Conservation (phyloP, 2,113 vertebrate species). For the Alligator mississippiensis region DNA sequence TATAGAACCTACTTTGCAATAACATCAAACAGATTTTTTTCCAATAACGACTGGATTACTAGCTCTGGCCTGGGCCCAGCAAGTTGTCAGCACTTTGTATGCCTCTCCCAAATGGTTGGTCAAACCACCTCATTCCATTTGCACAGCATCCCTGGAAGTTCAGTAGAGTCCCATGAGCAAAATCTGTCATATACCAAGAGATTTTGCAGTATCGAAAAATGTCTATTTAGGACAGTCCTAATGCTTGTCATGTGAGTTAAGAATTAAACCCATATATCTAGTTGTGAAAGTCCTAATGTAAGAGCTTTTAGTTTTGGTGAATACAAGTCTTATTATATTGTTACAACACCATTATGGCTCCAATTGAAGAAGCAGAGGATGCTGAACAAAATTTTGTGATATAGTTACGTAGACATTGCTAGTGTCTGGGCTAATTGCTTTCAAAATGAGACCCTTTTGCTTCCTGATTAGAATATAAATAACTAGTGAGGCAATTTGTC, state of each 20-base stretch:
- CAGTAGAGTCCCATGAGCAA: background rate
- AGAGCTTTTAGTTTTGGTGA: background rate
- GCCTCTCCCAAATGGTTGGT: background rate
- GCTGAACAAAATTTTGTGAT: rapidly evolving
- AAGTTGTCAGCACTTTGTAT: background rate
- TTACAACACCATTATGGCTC: background rate
- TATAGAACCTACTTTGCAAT: background rate
- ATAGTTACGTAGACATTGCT: background rate
- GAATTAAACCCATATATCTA: background rate
- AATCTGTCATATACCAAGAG: rapidly evolving
- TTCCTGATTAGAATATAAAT: background rate
- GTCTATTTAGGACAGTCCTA: background rate
- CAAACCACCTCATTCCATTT: rapidly evolving
- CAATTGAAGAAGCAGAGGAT: background rate
- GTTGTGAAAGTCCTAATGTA: background rate
- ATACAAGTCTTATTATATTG: background rate
- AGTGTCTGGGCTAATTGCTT: background rate
- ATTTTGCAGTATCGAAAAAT: background rate
- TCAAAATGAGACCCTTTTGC: background rate
- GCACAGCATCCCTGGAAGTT: background rate
- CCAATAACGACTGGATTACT: background rate
- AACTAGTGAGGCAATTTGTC: background rate
- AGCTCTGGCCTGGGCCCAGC: background rate
- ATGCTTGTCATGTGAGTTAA: background rate
- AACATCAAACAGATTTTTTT: rapidly evolving